These are phyloP conservation scores for Hydropotes inermis DNA, from an alignment of 2,113 vertebrate genomes.

Conservation along the genomic window DNA sequence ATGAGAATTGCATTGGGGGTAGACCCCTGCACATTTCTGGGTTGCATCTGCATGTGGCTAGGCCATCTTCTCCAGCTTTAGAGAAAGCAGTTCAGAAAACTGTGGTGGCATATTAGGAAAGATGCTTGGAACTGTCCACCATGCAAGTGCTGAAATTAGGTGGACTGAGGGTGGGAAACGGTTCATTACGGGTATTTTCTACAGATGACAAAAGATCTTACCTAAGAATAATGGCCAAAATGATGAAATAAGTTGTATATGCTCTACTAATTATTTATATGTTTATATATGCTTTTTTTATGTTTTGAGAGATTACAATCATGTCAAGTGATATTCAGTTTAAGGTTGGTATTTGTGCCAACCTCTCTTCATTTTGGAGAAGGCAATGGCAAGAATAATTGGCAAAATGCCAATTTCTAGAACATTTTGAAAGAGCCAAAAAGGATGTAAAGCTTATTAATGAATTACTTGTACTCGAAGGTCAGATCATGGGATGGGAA, in stretches of 20 bases:
- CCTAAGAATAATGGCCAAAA: neutral
- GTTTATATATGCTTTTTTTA: neutral
- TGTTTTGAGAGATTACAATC: conserved; percentile 15
- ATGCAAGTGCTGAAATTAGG: neutral
- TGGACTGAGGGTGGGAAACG: neutral
- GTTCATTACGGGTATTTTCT: neutral
- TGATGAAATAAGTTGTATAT: neutral
- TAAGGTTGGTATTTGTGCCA: neutral
- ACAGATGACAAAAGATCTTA: neutral
- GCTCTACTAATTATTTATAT: neutral
- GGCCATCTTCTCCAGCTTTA: neutral
- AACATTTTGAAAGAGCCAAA: neutral
- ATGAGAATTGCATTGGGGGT: neutral
- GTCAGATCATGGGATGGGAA: neutral
- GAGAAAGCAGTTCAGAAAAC: neutral
- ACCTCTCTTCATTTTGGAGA: neutral
- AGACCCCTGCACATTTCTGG: neutral
- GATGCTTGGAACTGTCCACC: neutral
- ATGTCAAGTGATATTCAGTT: neutral
- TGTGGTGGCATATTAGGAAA: neutral
- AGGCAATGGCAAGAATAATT: neutral
- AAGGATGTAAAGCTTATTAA: conserved; percentile 20
- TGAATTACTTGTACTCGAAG: neutral
- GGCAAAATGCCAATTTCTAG: neutral
- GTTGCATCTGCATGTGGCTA: neutral